These are phyloP conservation scores for Trachelipus rathkii DNA, from an alignment of 1,140 invertebrate species.

Conservation along the genomic window DNA sequence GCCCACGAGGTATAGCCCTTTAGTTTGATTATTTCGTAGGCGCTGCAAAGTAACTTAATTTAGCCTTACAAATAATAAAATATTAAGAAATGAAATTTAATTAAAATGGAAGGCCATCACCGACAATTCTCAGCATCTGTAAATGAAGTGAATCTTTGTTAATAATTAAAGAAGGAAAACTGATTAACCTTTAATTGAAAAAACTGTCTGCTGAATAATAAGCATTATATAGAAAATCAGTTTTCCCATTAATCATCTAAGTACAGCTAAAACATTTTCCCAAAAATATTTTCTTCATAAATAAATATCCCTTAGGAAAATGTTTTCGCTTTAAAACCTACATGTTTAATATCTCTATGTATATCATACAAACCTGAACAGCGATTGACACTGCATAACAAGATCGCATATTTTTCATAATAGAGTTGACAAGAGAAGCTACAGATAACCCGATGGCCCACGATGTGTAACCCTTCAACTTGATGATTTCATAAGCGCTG, in stretches of 20 bases:
- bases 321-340: background rate
- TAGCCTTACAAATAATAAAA: no score
- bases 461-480: slow-evolving; percentile 82
- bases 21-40: slow-evolving; percentile 50
- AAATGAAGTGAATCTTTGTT: no score
- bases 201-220: no score
- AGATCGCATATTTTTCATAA: slow-evolving; percentile 70
- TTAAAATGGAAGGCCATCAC: no score
- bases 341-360: background rate
- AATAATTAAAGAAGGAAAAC: no score
- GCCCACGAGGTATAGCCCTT: slow-evolving; percentile 54
- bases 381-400: slow-evolving; percentile 76
- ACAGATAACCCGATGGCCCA: slow-evolving; percentile 86
- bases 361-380: slow-evolving; percentile 61
- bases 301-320: no score
- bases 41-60: slow-evolving; percentile 35
- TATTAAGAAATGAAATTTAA: no score
- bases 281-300: no score
- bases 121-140: no score
- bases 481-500: slow-evolving; percentile 84
- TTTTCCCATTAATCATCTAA: no score
- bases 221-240: no score
- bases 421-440: slow-evolving; percentile 64
- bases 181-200: no score
- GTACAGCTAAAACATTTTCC: background rate